Conservation (phyloP, 2,797 vertebrate species). For the Catamblyrhynchus diadema region DNA sequence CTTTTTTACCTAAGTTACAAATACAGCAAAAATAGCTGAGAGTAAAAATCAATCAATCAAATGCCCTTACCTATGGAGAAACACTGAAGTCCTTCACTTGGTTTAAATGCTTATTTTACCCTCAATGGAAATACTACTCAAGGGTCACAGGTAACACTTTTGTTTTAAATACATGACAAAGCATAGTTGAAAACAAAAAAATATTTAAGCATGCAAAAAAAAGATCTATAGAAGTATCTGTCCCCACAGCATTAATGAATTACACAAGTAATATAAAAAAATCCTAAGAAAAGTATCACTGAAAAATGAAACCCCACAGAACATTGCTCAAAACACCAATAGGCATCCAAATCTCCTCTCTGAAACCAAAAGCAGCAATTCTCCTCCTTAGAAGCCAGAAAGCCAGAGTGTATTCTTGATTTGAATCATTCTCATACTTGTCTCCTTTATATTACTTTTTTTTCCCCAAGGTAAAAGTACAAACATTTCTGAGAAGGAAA, state of each 20-base stretch:
- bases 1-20: neutral
- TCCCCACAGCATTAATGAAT: neutral
- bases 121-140: neutral
- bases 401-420: neutral
- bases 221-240: no score
- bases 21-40: neutral
- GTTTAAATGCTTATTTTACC: neutral
- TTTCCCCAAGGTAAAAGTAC: neutral
- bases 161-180: neutral
- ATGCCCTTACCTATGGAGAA: neutral
- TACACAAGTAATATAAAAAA: neutral
- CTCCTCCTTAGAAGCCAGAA: neutral
- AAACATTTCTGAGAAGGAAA: neutral
- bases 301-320: neutral
- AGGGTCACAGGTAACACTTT: neutral
- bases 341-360: neutral
- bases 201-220: neutral
- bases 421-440: neutral
- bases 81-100: neutral
- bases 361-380: neutral
- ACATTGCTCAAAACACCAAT: neutral
- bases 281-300: neutral
- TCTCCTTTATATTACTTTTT: no score
- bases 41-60: neutral
- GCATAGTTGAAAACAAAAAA: neutral